Evolutionary conservation across 2,797 vertebrate genomes (phyloP), one percentile per base, ranked within the genome.

Genomic region (Corythornis leucogaster): DNA sequence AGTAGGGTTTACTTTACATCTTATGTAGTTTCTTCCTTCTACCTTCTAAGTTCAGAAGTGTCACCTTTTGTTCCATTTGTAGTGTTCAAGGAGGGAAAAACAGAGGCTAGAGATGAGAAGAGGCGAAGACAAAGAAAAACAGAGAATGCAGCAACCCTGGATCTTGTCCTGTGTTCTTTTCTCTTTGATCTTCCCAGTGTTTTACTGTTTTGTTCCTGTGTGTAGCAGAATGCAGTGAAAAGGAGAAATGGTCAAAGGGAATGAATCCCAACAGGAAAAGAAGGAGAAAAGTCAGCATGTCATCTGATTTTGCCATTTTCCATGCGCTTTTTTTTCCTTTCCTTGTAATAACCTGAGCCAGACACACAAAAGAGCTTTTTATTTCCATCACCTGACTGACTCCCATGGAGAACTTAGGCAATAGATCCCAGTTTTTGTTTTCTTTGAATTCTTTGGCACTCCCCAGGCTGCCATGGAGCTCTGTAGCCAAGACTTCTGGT

Each of bases 301-400:
- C 5, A 2, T 75, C 59, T 70, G n/a, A 50, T 89, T 94, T 92
- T 93, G 74, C 66, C 48, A 30, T 92, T 90, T 94, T 94, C 90
- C 73, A 21, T 83, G 62, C 40, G 35, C 26, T 89, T 93, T 63
- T 90, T 95, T 90, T 93, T 78, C 63, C 53, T 93, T 73, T 85
- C 62, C 59, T 85, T 85, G 55, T 50, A 92, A 80, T 81, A 93
- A 82, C 94, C 40, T 89, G 45, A 76, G 73, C 89, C 85, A 94
- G 80, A 67, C 84, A 73, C n/a, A 67, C 50, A 91, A 25, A 73
- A 83, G 54, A 71, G 81, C 73, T 89, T 89, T 94, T 93, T 78
- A 75, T 94, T 96, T 96, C 89, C 62, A 80, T 92, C 84, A 92
- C 94, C 84, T 96, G 93, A 96, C 90, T 69, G 76, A 85, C 55